Base-by-base conservation (phyloP, 1,140 invertebrate species). In the Penaeus indicus region DNA sequence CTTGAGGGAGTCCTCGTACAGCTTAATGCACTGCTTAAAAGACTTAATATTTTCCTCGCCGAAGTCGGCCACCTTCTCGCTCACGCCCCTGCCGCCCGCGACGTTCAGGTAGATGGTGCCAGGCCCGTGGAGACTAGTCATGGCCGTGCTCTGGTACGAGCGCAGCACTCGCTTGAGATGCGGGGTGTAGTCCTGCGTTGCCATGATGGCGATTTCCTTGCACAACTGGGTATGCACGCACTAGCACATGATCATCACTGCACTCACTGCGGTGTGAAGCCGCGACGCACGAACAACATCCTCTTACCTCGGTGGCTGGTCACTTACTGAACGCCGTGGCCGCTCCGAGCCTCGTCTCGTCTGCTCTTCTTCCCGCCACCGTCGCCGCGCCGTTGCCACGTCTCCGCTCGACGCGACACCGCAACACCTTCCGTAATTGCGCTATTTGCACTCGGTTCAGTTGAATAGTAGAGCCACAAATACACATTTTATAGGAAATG, bases 161-260 rank as follows among this genome's bases (percentile, higher is more conserved):
- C 97, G 98, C 92, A 99, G 94, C 91, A 99, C 97, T 93, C 96
- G 96, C 94, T 97, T 97, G 91, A 99, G 94, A 93, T 97, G 97
- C 90, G 95, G 95, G 92, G 94, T 96, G 92, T 95, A 92, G 83
- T 90, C 90, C 75, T 78, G 90, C 25, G 86, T 85, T 42, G 90
- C 90, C 90, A 90, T 90, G 64, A 84, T 64, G 87, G 54, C 81
- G 64, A 67, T 42, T 79, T 62, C 16, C 62, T 25, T 88, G 47
- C 61, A 84, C 87, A 84, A 22, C 78, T 80, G 81, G 69, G 81
- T 84, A 81, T 88, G 21, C 61, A 78, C 32, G 61, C 81, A 88
- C 87, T 88, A 88, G 72, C 87, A 88, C 85, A 86, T 86, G 75
- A 61, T 86, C n/a, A 88, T 84, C 87, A 88, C 82, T 78, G 61